Evolutionary conservation across 2,888 invertebrate genomes (phyloP), one percentile per base, ranked within the genome.

Genomic region (Alentia gelatinosa): DNA sequence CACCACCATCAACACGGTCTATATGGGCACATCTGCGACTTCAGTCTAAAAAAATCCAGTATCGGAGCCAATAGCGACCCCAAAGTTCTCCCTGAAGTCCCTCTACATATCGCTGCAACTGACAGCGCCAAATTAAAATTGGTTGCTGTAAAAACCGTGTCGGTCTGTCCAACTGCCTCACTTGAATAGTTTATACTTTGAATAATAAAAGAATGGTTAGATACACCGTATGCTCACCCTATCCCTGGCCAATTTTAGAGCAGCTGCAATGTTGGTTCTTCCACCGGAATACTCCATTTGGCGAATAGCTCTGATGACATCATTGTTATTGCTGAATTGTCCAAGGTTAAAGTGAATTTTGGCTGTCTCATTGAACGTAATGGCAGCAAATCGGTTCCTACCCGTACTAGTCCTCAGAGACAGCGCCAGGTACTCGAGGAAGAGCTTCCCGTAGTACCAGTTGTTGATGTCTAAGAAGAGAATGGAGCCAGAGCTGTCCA

Each of bases 321-420:
- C 4, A 0, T 3, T 15, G 7, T 12, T 4, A 3, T 40, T 15
- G 5, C 35, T 86, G 33, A 26, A 47, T 1, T 1, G 1, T 9
- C n/a, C 30, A 1, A 86, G 42, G 30, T 3, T 40, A 3, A 40
- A 47, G 47, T 30, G 40, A 5, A 86, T 1, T 1, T 7, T n/a
- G 42, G 86, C 86, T 12, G 86, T 86, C 86, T 86, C 86, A n/a
- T 86, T 86, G 47, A 86, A 86, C 3, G 86, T 86, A 12, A 86
- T 50, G 26, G 47, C 26, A 1, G 9, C 86, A 23, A 86, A 12
- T 47, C 47, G 15, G n/a, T 26, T 23, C 42, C 42, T 30, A 30
- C 33, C 47, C 4, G 5, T 1, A 19, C 33, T 33, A 9, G 30
- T 26, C 42, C 30, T 15, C 1, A 86, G 33, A 3, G 26, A 50